Percentiles rank a stretch among this genome's conserved stretches.
phyloP scores from a whole-genome alignment of 2,113 vertebrate species.

The Malurus cyaneus region DNA sequence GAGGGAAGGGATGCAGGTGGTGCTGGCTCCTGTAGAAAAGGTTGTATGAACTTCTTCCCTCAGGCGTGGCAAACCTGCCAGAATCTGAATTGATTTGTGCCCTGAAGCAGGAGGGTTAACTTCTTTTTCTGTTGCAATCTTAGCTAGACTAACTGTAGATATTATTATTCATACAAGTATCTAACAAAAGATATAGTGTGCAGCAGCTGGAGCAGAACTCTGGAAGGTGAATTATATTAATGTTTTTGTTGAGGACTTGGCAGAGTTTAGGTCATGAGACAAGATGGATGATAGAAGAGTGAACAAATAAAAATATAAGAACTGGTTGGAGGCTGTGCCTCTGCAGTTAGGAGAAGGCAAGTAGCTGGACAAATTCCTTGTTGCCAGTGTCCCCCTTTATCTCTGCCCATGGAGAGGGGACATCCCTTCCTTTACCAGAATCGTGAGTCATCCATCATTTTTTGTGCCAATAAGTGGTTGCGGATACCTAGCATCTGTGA shows the following conservation, averaged over 20 bases:
- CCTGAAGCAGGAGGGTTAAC: conserved; percentile 3
- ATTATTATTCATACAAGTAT: conserved; percentile 15
- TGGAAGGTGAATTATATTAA: conserved; percentile 31
- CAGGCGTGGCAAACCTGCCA: background rate
- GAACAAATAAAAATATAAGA: background rate
- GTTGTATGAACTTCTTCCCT: background rate
- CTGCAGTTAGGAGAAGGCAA: background rate
- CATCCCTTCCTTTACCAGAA: background rate
- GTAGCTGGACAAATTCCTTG: background rate
- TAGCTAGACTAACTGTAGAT: background rate
- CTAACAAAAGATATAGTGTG: background rate
- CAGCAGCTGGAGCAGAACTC: conserved; percentile 28
- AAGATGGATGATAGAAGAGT: background rate
- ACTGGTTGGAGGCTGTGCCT: background rate
- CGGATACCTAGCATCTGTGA: background rate
- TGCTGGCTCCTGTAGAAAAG: background rate
- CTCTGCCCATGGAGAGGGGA: background rate
- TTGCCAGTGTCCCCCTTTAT: background rate
- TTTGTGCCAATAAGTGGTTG: background rate
- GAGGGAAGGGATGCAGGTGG: background rate
- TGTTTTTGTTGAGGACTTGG: conserved; percentile 7
- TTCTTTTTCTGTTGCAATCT: background rate
- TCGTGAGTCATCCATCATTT: background rate
- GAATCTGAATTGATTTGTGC: background rate
- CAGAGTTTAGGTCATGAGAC: conserved; percentile 2